Conservation (phyloP, 2,797 vertebrate species). For the Gobio occitaniae region DNA sequence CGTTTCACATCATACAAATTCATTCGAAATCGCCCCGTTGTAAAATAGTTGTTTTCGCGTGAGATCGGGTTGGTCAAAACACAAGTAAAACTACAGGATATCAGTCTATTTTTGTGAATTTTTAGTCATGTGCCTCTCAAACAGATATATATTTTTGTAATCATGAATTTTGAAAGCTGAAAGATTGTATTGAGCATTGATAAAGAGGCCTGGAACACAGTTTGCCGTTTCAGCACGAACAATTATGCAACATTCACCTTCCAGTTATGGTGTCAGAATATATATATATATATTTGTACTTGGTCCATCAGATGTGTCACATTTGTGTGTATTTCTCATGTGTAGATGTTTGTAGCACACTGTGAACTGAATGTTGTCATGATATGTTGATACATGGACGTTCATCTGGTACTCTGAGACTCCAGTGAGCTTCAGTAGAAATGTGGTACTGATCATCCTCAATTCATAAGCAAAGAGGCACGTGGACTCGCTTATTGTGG, state of each 20-base stretch:
- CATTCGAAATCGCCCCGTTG: not conserved
- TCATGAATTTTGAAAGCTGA: not conserved
- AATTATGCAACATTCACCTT: slow-evolving; percentile 52
- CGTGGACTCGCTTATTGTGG: not conserved
- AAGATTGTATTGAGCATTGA: slow-evolving; percentile 16
- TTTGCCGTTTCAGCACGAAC: slow-evolving; percentile 64
- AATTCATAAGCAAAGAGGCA: not conserved
- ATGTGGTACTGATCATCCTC: slow-evolving; percentile 37
- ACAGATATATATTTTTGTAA: slow-evolving; percentile 30
- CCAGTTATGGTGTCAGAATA: slow-evolving; percentile 57
- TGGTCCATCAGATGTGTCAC: slow-evolving; percentile 68
- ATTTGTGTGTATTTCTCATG: slow-evolving; percentile 57
- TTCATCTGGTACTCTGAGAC: slow-evolving; percentile 34
- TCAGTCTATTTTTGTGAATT: not conserved
- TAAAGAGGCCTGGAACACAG: slow-evolving; percentile 56
- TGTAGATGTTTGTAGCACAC: slow-evolving; percentile 15
- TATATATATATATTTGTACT: slow-evolving; percentile 37
- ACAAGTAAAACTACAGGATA: not conserved
- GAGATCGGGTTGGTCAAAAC: not conserved
- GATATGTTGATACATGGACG: not conserved
- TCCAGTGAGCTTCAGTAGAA: slow-evolving; percentile 14
- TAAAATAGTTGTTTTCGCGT: not conserved
- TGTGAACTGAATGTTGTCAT: slow-evolving; percentile 19
- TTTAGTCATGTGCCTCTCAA: slow-evolving; percentile 25
- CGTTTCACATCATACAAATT: not conserved